Conservation (phyloP, 2,113 vertebrate genomes). For the Peucedramus taeniatus region DNA sequence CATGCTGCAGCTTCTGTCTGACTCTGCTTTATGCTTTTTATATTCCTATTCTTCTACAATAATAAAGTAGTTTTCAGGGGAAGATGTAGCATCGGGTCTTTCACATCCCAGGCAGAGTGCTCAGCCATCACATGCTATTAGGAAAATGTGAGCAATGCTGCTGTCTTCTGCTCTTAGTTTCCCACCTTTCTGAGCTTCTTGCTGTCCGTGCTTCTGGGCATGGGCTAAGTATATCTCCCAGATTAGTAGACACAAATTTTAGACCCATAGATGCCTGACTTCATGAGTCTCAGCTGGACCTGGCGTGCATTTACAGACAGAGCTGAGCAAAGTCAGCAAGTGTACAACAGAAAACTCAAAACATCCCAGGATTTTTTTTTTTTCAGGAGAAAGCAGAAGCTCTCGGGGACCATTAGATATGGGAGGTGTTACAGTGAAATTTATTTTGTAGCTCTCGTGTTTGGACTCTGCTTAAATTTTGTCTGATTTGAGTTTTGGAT, state of each 20-base stretch:
- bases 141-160: rapidly evolving
- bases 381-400: neutral
- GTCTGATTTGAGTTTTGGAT: neutral
- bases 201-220: rapidly evolving
- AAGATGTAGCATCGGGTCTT: neutral
- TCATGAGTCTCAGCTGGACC: neutral
- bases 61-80: neutral
- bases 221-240: neutral
- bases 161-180: neutral
- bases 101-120: neutral
- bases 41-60: neutral
- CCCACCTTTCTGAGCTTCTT: neutral
- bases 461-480: neutral
- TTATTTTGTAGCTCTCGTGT: neutral
- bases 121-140: rapidly evolving
- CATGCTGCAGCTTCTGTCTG: neutral
- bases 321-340: neutral
- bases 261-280: neutral
- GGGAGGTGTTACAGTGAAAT: neutral
- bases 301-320: neutral
- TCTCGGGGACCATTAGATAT: neutral
- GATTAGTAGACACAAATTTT: neutral
- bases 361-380: neutral
- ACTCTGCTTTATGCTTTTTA: neutral
- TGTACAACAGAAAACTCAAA: neutral